phyloP scores from a whole-genome alignment of 2,797 vertebrate genomes.

The Gobio occitaniae region DNA sequence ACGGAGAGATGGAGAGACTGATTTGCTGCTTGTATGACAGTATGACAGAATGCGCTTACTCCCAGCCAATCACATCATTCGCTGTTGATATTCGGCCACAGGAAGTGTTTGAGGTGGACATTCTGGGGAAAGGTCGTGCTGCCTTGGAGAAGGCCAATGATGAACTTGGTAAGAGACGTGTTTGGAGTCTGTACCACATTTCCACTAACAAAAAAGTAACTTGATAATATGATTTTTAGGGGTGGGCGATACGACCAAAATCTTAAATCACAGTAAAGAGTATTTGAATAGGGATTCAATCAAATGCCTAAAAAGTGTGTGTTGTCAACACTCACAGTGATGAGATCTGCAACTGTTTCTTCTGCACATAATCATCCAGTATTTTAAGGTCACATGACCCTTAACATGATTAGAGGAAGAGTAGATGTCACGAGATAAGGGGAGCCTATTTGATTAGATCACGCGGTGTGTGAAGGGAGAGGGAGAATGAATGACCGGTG shows the following conservation, averaged over 20 bases:
- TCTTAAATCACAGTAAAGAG: too few relatives aligned
- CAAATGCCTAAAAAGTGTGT: not conserved
- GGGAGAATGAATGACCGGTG: not conserved
- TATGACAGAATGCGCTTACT: conserved; percentile 90
- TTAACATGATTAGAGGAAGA: conserved; percentile 65
- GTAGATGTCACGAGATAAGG: conserved; percentile 71
- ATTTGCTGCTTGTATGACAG: conserved; percentile 80
- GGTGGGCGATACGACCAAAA: too few relatives aligned
- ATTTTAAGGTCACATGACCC: conserved; percentile 68
- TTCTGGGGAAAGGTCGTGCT: conserved; percentile 79
- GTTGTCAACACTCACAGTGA: not conserved
- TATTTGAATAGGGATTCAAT: not conserved
- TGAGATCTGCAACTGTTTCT: not conserved
- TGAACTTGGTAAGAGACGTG: conserved; percentile 80
- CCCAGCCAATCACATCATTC: conserved; percentile 82
- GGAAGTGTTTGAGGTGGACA: conserved; percentile 80
- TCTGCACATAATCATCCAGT: not conserved
- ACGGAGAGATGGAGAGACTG: conserved; percentile 71
- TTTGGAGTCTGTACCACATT: not conserved
- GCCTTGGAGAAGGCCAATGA: conserved; percentile 84
- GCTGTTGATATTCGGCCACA: conserved; percentile 72
- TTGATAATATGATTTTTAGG: not conserved
- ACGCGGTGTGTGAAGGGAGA: conserved; percentile 37
- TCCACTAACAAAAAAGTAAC: not conserved
- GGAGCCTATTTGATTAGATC: conserved; percentile 65